Evolutionary conservation across 2,113 vertebrate genomes (phyloP), one percentile per base, ranked within the genome.

Genomic region (Dinomys branickii): DNA sequence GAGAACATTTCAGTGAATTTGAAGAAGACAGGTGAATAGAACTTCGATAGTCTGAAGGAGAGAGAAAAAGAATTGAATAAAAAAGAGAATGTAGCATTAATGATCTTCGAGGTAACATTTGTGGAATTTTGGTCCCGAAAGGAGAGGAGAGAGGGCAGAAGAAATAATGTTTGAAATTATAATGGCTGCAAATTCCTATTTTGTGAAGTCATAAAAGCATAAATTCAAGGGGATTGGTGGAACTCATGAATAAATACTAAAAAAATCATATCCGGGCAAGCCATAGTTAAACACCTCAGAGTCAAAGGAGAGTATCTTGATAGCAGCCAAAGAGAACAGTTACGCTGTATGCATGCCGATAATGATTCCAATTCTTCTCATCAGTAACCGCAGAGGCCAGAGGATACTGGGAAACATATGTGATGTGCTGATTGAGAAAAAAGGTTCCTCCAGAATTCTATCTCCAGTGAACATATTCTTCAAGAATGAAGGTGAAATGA

Each of bases 41-140:
- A 94, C 85, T 59, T 78, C 54, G 95, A 5, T 63, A 92, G 65
- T 87, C 28, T 92, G 52, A 95, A 92, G 52, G 2, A 61, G 86
- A 82, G 50, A 82, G 44, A 85, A 81, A 93, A 88, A 69, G 35
- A 5, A 92, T 58, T 38, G n/a, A 94, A 47, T 67, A 22, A 65
- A 54, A 85, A 61, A 73, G 83, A 88, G 58, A 77, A 85, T n/a
- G n/a, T 38, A 67, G 22, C 41, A n/a, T 41, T 13, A 75, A 7
- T 8, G 63, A 82, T 16, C 20, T 63, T 19, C 28, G 80, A 20
- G 8, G 52, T 30, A 69, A 58, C 4, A 58, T 88, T 54, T 77
- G 19, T 93, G 41, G 83, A 88, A 88, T 3, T 61, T 11, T 24
- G 65, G 33, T 91, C n/a, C 56, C 44, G 78, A 84, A 88, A 93